Conservation (phyloP, 2,113 vertebrate genomes). For the Mionectes macconnelli region DNA sequence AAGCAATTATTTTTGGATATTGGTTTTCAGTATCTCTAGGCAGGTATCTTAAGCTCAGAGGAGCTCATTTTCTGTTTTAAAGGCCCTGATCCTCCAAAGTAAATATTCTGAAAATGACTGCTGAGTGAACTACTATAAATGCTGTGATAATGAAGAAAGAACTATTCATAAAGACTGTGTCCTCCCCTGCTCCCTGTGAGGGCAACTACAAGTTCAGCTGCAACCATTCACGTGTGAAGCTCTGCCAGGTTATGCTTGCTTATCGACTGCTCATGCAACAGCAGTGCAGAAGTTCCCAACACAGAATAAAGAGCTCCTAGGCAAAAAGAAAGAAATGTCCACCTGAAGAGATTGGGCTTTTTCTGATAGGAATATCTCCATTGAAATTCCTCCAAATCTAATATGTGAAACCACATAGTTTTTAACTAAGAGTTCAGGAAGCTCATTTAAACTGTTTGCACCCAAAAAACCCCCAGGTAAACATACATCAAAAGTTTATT, state of each 20-base stretch:
- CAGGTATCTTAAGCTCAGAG: background rate
- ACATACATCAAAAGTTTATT: background rate
- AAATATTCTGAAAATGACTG: background rate
- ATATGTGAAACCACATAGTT: background rate
- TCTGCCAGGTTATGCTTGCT: background rate
- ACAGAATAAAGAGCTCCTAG: background rate
- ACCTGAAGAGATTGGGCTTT: background rate
- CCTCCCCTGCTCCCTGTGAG: background rate
- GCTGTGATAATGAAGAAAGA: background rate
- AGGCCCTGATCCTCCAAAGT: background rate
- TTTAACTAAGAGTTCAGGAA: background rate
- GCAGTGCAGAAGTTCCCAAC: background rate
- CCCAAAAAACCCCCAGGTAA: background rate
- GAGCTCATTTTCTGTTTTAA: background rate
- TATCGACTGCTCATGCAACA: background rate
- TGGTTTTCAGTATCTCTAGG: background rate
- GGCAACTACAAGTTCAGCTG: background rate
- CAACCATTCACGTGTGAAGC: background rate
- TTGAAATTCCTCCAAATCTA: background rate
- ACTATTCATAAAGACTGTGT: accelerated
- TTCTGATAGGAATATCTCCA: background rate
- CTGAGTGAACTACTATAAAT: background rate
- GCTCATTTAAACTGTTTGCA: background rate
- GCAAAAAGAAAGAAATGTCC: background rate
- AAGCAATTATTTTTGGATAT: background rate